Base-by-base conservation (phyloP, 2,113 vertebrate genomes). In the Podocnemis expansa region DNA sequence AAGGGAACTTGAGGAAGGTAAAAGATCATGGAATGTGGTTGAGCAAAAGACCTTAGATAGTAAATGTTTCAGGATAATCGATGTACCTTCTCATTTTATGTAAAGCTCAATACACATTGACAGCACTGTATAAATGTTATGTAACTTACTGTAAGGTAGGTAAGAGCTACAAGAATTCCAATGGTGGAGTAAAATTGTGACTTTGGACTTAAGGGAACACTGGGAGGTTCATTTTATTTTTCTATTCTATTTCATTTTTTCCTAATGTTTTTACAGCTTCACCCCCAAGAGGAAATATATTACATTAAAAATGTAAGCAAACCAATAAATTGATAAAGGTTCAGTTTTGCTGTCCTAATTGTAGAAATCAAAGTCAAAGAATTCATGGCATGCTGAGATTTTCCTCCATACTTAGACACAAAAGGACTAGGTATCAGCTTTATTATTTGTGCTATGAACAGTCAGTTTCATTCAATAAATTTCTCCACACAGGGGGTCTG, bases 381-480 rank as follows among this genome's bases (percentile, higher is more conserved):
- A 73, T 58, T 5, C n/a, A 76, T 31, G 58, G 34, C 81, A 27
- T 60, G 55, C 90, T 91, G 45, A 90, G 58, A 9, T 84, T 89
- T 38, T 47, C 41, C 29, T n/a, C 60, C 41, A 79, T 76, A 49
- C 75, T 90, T 89, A 84, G 43, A 8, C 81, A 17, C 25, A 90
- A 89, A 75, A 34, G 45, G 86, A 85, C 0, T 56, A 25, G 63
- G 21, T 2, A 80, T 4, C 47, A 81, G 16, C 78, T 89, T 67
- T 52, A 84, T 87, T 88, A 63, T 82, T 60, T 78, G 38, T 80
- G 47, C 21, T 60, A 31, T 24, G 54, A 85, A 90, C 2, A 89
- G 31, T 82, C 25, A 80, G 63, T 89, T 89, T 86, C 87, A 89
- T 86, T 89, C 67, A 38, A 88, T 31, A 95, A 54, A 70, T 85